Conservation (phyloP, 2,888 invertebrate genomes). For the Eristalinus aeneus region DNA sequence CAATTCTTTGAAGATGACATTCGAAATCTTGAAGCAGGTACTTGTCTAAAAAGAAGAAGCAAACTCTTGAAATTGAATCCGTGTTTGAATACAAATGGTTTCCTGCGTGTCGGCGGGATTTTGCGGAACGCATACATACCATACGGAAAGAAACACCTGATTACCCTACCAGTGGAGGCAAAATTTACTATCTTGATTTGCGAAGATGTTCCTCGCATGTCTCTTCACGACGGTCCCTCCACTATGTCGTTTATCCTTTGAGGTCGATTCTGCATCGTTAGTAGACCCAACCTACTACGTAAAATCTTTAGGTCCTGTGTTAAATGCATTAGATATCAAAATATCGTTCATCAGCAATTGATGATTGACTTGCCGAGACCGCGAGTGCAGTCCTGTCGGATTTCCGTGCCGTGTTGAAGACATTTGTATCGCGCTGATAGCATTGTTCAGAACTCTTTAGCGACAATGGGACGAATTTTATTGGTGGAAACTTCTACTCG, state of each 20-base stretch:
- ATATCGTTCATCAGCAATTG: not conserved
- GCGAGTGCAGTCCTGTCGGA: constrained; percentile 11
- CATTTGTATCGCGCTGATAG: constrained; percentile 28
- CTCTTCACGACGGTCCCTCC: constrained; percentile 26
- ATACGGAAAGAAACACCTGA: too few species aligned
- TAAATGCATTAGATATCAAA: constrained; percentile 11
- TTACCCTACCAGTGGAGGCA: too few species aligned
- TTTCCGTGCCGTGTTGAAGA: constrained; percentile 24
- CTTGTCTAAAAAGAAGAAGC: not conserved
- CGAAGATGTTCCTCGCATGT: not conserved
- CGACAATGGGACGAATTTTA: constrained; percentile 32
- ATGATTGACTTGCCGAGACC: constrained; percentile 5
- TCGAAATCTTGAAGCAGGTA: not conserved
- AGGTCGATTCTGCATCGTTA: constrained; percentile 32
- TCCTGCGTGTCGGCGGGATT: constrained; percentile 35
- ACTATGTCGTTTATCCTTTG: constrained; percentile 29
- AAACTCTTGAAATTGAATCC: constrained; percentile 20
- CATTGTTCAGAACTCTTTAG: constrained; percentile 14
- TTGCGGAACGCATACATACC: not conserved
- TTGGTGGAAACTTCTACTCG: not conserved
- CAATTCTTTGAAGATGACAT: not conserved
- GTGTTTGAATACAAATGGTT: constrained; percentile 29
- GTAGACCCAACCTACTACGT: constrained; percentile 8
- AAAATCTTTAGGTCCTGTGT: constrained; percentile 18
- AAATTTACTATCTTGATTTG: not conserved